Conservation (phyloP, 2,888 invertebrate genomes). For the Pharmacophagus antenor region DNA sequence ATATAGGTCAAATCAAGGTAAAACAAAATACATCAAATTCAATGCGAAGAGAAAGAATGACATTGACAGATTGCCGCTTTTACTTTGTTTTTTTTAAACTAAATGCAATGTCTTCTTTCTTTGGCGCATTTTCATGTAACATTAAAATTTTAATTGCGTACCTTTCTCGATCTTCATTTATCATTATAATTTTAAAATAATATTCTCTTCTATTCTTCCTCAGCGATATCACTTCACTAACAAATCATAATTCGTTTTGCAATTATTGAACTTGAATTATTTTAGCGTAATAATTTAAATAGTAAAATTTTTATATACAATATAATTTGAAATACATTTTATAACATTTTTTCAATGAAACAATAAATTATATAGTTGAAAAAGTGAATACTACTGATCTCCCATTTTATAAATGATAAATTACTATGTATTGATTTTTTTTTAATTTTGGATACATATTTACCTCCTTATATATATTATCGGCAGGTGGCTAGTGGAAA, state of each 20-base stretch:
- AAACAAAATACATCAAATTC: slow-evolving; percentile 31
- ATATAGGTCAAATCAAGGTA: slow-evolving; percentile 88
- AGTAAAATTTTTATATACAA: not conserved
- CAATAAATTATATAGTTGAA: no score
- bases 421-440: no score
- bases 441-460: not conserved
- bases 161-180: not conserved
- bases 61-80: slow-evolving; percentile 12
- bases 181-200: not conserved
- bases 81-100: not conserved
- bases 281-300: not conserved
- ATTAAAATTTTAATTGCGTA: not conserved
- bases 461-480: no score
- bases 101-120: not conserved
- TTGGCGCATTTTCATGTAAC: slow-evolving; percentile 3
- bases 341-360: no score
- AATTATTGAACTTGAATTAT: not conserved
- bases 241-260: not conserved
- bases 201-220: not conserved
- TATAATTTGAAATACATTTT: no score
- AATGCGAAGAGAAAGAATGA: slow-evolving; percentile 6
- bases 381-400: no score
- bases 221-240: not conserved
- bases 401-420: no score
- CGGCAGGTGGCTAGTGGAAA: slow-evolving; percentile 88